A percentile compares a stretch with the other conserved stretches of the same genome.
phyloP scores from a whole-genome alignment of 1,140 invertebrate genomes.

The Riptortus pedestris region DNA sequence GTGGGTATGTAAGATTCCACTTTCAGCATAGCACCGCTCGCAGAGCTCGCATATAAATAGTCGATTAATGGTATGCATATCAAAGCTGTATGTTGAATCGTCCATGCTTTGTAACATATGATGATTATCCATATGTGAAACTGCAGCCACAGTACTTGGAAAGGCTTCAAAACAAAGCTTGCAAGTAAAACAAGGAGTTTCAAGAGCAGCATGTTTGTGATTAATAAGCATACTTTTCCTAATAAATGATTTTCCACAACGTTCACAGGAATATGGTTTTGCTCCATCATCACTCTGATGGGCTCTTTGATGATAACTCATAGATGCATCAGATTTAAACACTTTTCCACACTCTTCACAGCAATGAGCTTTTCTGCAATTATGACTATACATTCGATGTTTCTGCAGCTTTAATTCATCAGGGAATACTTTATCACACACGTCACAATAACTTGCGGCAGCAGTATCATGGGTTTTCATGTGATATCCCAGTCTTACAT shows the following conservation, averaged over 20 bases:
- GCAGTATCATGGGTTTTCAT: conserved; percentile 27
- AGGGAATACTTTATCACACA: conserved; percentile 28
- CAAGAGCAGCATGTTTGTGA: conserved; percentile 27
- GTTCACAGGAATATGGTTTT: conserved; percentile 31
- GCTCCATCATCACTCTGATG: conserved; percentile 25
- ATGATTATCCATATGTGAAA: conserved; percentile 27
- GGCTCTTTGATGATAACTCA: conserved; percentile 27
- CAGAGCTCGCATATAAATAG: conserved; percentile 31
- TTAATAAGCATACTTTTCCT: conserved; percentile 30
- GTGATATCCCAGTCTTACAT: conserved; percentile 24
- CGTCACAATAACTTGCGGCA: conserved; percentile 26
- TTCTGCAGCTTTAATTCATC: conserved; percentile 29
- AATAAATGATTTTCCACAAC: conserved; percentile 31
- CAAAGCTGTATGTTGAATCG: conserved; percentile 27
- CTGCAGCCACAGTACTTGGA: conserved; percentile 26
- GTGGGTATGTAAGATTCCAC: conserved; percentile 20
- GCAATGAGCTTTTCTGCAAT: conserved; percentile 20
- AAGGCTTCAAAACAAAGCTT: conserved; percentile 31
- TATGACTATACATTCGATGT: conserved; percentile 27
- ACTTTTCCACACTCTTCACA: conserved; percentile 31
- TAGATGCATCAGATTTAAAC: conserved; percentile 27
- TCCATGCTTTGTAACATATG: conserved; percentile 22
- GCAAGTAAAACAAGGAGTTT: conserved; percentile 30
- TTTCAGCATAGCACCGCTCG: conserved; percentile 26
- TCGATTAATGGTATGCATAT: conserved; percentile 25